Base-by-base conservation (phyloP, 2,888 invertebrate genomes). In the Kuschelorhynchus macadamiae region DNA sequence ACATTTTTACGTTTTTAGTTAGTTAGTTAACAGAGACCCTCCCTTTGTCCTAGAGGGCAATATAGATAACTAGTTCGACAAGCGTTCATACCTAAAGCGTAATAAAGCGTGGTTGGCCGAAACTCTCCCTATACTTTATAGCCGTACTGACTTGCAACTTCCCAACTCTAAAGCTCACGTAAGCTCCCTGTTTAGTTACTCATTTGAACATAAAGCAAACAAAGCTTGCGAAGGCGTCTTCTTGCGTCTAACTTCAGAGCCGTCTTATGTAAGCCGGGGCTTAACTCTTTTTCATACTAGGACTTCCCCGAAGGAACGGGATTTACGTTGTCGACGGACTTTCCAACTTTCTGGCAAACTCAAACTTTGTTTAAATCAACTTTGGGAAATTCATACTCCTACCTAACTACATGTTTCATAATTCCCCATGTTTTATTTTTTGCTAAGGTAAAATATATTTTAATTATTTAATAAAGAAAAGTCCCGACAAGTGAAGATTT, bases 171-270 rank as follows among this genome's bases (percentile, higher is more conserved):
- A 79, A 79, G 77, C 80, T 75, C 75, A 75, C 75, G 77, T 80
- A 80, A 80, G 80, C 79, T 78, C 73, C 75, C 74, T 73, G 78
- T 79, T 79, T 76, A 76, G 79, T 77, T 77, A 76, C 76, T 78
- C 79, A 80, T 78, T 79, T 78, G 72, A 73, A 75, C 76, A 77
- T 79, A 77, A 78, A 78, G 77, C 79, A 78, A 76, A 76, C 75
- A 77, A 77, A 78, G 78, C 77, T 74, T 65, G 71, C 32, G 73
- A 72, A 72, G 74, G 72, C 72, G 75, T 74, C 75, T 77, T 77
- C 52, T 52, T 52, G 74, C 72, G 52, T 41, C 64, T 62, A 76
- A 77, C 72, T 77, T 77, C 71, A 74, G 73, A 49, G 39, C 76
- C 77, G 70, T 77, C 77, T 78, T 76, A 74, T 74, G 72, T 41